Conservation (phyloP, 1,140 invertebrate genomes). For the Uloborus diversus region DNA sequence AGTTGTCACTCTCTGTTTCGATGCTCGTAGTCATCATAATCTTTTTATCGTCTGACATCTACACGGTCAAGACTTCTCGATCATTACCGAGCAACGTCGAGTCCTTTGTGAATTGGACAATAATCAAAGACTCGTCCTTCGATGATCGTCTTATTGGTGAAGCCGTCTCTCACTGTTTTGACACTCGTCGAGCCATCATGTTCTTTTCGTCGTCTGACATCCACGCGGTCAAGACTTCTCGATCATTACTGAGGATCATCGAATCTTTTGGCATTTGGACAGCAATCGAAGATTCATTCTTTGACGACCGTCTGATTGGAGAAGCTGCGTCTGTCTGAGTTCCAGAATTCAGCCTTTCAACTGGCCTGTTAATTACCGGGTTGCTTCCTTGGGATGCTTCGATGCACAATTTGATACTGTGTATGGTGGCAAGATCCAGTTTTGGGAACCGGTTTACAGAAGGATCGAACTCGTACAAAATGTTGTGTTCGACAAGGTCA, state of each 20-base stretch:
- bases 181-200: slow-evolving; percentile 1
- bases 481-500: slow-evolving; percentile 85
- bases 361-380: not conserved
- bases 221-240: slow-evolving; percentile 40
- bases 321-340: slow-evolving; percentile 24
- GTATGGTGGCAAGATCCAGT: slow-evolving; percentile 29
- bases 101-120: no score
- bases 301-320: not conserved
- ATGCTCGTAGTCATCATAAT: no score
- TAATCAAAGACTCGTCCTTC: no score
- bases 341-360: slow-evolving; percentile 21
- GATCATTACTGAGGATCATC: not conserved
- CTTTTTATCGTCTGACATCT: slow-evolving; percentile 47
- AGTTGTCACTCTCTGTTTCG: slow-evolving; percentile 11
- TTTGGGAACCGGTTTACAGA: slow-evolving; percentile 13
- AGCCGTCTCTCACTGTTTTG: no score
- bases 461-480: slow-evolving; percentile 66
- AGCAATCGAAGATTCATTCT: not conserved
- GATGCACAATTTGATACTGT: slow-evolving; percentile 33
- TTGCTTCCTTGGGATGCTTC: not conserved
- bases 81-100: not conserved
- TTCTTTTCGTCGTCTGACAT: slow-evolving; percentile 46
- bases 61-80: slow-evolving; percentile 33
- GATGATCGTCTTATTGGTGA: no score
- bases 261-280: not conserved